A percentile compares a stretch with the other conserved stretches of the same genome.
These are phyloP conservation scores for Meriones psammophilus DNA, from an alignment of 2,797 vertebrate species.

Conservation along the genomic window DNA sequence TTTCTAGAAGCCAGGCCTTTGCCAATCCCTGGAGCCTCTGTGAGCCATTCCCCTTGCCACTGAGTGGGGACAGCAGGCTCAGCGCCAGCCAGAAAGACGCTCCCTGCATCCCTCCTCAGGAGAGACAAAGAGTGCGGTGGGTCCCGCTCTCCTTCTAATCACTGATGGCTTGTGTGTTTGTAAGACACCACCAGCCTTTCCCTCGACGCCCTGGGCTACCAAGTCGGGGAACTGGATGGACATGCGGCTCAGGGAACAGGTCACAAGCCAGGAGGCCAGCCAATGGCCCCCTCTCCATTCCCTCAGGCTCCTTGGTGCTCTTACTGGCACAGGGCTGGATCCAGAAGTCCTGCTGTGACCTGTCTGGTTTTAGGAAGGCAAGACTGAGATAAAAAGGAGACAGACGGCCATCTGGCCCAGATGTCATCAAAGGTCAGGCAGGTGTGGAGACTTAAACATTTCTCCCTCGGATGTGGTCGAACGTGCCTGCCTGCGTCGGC, in stretches of 20 bases:
- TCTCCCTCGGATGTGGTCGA: not conserved
- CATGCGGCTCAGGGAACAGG: slow-evolving; percentile 56
- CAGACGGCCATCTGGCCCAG: not conserved
- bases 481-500: not conserved
- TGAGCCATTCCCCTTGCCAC: not conserved
- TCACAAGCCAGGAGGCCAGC: not conserved
- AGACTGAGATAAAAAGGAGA: not conserved
- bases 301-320: not conserved
- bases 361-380: not conserved
- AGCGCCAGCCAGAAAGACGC: not conserved
- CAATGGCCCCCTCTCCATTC: not conserved
- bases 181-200: not conserved
- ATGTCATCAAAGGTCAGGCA: not conserved
- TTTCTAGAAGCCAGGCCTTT: slow-evolving; percentile 68
- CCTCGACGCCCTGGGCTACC: not conserved
- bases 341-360: slow-evolving; percentile 4
- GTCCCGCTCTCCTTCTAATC: not conserved
- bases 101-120: not conserved
- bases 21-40: slow-evolving; percentile 34
- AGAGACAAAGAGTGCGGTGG: slow-evolving; percentile 36
- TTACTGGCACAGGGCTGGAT: not conserved
- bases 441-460: not conserved
- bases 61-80: not conserved
- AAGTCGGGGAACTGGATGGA: not conserved
- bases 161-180: slow-evolving; percentile 46